Conservation (phyloP, 2,888 invertebrate genomes). For the Nomada goodeniana region DNA sequence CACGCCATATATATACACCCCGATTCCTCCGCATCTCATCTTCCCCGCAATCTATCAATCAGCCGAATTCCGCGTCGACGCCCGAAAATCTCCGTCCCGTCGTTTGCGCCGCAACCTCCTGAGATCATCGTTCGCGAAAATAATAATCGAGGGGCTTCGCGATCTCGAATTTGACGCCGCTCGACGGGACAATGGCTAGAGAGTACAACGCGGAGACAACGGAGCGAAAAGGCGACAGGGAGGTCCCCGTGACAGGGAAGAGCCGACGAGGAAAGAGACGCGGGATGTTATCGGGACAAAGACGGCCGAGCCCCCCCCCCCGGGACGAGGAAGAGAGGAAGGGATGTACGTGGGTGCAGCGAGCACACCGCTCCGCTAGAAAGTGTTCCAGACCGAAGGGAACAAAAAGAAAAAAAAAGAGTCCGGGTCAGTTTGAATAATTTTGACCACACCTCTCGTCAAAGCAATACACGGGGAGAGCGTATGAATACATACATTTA, state of each 20-base stretch:
- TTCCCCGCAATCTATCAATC: not conserved
- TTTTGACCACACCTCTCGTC: conserved; percentile 85
- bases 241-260: conserved; percentile 12
- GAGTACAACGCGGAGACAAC: conserved; percentile 51
- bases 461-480: conserved; percentile 80
- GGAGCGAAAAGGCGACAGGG: conserved; percentile 18
- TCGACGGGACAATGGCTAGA: conserved; percentile 69
- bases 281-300: not conserved
- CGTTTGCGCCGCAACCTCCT: conserved; percentile 32
- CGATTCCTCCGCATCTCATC: too few relatives aligned
- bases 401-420: conserved; percentile 72
- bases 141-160: conserved; percentile 55
- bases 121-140: conserved; percentile 66
- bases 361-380: conserved; percentile 76
- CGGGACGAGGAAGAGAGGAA: conserved; percentile 14
- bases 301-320: not conserved
- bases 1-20: too few relatives aligned
- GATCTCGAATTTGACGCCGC: conserved; percentile 71
- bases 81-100: not conserved
- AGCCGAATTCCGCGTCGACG: not conserved
- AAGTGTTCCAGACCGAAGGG: conserved; percentile 80
- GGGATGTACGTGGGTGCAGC: conserved; percentile 79
- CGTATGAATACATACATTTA: conserved; percentile 84
- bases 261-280: not conserved
- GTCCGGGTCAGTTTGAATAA: conserved; percentile 84